phyloP scores from a whole-genome alignment of 2,888 invertebrate genomes.

The Standfussiana lucernea region DNA sequence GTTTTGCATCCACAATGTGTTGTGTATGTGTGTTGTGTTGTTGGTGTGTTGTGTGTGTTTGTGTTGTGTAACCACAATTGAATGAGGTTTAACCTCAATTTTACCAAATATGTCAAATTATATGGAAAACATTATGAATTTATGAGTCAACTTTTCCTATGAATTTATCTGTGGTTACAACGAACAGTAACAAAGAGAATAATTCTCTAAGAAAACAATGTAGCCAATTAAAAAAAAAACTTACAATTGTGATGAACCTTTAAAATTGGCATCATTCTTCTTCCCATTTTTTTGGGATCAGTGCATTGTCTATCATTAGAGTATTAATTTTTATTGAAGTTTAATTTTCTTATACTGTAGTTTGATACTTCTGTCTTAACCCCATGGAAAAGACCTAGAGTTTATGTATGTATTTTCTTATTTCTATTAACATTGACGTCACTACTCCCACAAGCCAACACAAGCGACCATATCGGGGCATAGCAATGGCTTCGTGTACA shows the following conservation, averaged over 20 bases:
- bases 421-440: conserved; percentile 9
- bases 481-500: conserved; percentile 64
- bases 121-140: neutral
- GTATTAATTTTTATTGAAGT: neutral
- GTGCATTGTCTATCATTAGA: neutral
- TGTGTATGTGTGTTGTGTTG: no score
- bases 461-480: conserved; percentile 52
- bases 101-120: neutral
- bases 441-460: conserved; percentile 26
- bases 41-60: no score
- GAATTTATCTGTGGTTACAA: neutral
- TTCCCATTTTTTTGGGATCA: neutral
- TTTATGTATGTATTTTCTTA: neutral
- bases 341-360: neutral
- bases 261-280: no score
- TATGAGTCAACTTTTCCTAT: conserved; percentile 1
- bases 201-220: neutral
- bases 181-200: neutral
- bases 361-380: neutral
- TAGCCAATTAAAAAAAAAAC: neutral
- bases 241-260: no score
- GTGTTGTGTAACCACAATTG: no score
- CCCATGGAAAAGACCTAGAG: neutral
- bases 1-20: no score
- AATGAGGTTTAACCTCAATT: neutral